Percentiles rank a stretch among this genome's conserved stretches.
These are phyloP conservation scores for Belgica antarctica DNA, from an alignment of 2,888 invertebrate genomes.

Conservation along the genomic window DNA sequence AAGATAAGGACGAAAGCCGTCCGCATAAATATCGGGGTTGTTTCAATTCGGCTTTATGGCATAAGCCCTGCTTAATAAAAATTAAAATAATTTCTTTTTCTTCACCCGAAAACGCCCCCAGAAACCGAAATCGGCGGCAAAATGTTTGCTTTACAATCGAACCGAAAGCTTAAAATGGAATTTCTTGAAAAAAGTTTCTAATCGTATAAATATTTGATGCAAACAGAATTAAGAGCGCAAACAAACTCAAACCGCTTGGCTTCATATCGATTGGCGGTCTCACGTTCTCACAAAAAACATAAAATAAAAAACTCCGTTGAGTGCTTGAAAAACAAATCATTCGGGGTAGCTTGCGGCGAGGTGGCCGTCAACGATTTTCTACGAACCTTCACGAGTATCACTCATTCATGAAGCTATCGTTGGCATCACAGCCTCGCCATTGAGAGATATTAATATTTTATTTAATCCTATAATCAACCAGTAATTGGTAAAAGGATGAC, in stretches of 20 bases:
- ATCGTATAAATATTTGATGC: slow-evolving; percentile 19
- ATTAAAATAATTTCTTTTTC: not conserved
- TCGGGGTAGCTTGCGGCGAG: not conserved
- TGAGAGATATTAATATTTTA: too few species aligned
- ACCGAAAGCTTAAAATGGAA: not conserved
- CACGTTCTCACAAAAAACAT: not conserved
- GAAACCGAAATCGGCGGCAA: too few species aligned
- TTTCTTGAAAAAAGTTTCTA: too few species aligned
- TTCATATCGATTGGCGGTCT: slow-evolving; percentile 5
- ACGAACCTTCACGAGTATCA: too few species aligned
- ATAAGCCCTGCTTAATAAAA: not conserved
- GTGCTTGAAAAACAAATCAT: too few species aligned
- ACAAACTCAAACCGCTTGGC: not conserved
- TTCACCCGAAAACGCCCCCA: not conserved
- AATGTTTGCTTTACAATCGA: slow-evolving; percentile 1
- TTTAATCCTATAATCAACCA: too few species aligned
- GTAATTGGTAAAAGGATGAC: too few species aligned
- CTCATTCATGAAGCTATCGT: not conserved
- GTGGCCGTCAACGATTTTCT: not conserved
- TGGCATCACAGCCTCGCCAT: too few species aligned
- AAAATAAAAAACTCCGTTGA: not conserved
- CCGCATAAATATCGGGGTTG: slow-evolving; percentile 3
- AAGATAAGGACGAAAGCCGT: not conserved
- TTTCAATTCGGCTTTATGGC: not conserved
- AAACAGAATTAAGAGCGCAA: slow-evolving; percentile 21